These are phyloP conservation scores for Halcyon leucocephala DNA, from an alignment of 2,797 vertebrate species.

Conservation along the genomic window DNA sequence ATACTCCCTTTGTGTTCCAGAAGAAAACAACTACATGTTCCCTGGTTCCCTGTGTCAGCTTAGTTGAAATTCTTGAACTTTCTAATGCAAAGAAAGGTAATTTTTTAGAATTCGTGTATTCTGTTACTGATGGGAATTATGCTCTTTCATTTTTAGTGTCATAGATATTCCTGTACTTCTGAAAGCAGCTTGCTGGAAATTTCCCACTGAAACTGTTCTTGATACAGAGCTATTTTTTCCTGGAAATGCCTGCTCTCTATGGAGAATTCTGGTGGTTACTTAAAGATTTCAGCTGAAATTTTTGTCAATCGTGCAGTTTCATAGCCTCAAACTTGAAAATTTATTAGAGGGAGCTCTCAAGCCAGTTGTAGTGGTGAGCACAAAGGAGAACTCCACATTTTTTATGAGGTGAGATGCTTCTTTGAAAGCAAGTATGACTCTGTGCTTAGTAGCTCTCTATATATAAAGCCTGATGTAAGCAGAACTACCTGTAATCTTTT, in stretches of 20 bases:
- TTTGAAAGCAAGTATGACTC: not conserved
- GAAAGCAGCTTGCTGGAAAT: constrained; percentile 52
- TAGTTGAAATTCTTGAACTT: constrained; percentile 1
- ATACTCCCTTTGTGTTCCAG: not conserved
- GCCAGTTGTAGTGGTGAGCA: constrained; percentile 46
- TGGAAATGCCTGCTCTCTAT: constrained; percentile 19
- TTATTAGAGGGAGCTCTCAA: constrained; percentile 37
- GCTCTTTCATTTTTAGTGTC: not conserved
- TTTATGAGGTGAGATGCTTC: not conserved
- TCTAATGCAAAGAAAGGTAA: not conserved
- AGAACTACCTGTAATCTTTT: not conserved
- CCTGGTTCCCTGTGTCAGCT: not conserved
- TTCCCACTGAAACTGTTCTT: constrained; percentile 39
- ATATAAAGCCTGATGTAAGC: not conserved
- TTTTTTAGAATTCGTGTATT: not conserved
- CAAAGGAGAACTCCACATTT: constrained; percentile 21
- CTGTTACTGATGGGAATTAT: not conserved
- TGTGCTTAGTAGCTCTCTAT: not conserved
- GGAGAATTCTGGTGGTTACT: constrained; percentile 42
- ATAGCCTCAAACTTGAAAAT: constrained; percentile 43
- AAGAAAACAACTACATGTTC: not conserved
- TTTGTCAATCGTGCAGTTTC: constrained; percentile 39
- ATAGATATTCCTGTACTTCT: not conserved
- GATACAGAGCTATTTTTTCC: constrained; percentile 43
- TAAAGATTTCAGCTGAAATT: constrained; percentile 49